phyloP scores from a whole-genome alignment of 2,888 invertebrate species.

The Melieria picta region DNA sequence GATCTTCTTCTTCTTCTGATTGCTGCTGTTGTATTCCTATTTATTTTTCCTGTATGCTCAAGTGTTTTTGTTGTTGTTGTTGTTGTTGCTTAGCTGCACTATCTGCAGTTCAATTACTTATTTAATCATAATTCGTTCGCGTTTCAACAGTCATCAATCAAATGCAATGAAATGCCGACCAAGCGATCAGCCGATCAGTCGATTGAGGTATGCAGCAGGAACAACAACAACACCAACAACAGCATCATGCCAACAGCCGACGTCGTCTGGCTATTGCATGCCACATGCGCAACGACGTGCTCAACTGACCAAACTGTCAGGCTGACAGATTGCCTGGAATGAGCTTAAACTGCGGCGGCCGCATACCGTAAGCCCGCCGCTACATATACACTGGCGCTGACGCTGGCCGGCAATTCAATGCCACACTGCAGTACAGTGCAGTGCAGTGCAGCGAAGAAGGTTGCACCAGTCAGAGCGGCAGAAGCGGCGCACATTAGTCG shows the following conservation, averaged over 20 bases:
- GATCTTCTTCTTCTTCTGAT: not conserved
- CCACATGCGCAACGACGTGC: not conserved
- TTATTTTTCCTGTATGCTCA: constrained; percentile 10
- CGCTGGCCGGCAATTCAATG: not conserved
- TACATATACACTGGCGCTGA: not conserved
- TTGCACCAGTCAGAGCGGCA: not conserved
- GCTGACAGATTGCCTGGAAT: constrained; percentile 61
- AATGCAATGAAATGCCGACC: constrained; percentile 58
- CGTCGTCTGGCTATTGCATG: not conserved
- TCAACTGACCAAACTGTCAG: constrained; percentile 50
- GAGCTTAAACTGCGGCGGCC: constrained; percentile 54
- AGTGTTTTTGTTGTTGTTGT: constrained; percentile 39
- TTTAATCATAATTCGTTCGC: constrained; percentile 62
- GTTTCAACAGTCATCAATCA: constrained; percentile 63
- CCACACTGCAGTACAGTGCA: too few relatives aligned
- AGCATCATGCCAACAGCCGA: not conserved
- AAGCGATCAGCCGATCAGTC: constrained; percentile 13
- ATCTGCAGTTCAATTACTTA: constrained; percentile 58
- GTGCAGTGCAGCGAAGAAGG: not conserved
- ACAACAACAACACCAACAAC: constrained; percentile 28
- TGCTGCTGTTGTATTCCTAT: constrained; percentile 8
- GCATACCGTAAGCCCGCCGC: constrained; percentile 35
- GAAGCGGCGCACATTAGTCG: constrained; percentile 17
- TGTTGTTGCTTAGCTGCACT: constrained; percentile 38
- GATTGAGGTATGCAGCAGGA: not conserved